Percentiles rank a stretch among this genome's conserved stretches.
These are phyloP conservation scores for Macrophya annulata DNA, from an alignment of 2,888 invertebrate genomes.

Conservation along the genomic window DNA sequence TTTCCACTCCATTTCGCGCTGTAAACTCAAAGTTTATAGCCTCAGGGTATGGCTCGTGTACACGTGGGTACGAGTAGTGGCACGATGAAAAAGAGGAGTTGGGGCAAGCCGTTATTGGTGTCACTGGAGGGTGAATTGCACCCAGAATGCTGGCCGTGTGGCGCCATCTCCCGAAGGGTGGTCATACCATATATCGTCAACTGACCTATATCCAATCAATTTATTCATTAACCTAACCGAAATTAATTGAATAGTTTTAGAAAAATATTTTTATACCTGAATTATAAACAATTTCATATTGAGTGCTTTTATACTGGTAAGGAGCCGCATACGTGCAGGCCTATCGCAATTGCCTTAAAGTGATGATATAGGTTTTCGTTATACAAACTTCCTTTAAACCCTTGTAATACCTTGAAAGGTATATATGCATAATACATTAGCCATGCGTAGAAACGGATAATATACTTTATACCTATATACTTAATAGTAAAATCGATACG, in stretches of 20 bases:
- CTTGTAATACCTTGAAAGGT: neutral
- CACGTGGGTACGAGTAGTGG: constrained; percentile 58
- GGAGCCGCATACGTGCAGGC: neutral
- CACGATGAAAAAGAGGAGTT: constrained; percentile 58
- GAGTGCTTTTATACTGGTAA: neutral
- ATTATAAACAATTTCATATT: neutral
- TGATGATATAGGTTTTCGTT: neutral
- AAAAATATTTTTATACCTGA: neutral
- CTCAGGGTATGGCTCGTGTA: constrained; percentile 70
- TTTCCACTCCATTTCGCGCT: constrained; percentile 78
- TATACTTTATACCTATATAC: neutral
- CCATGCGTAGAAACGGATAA: neutral
- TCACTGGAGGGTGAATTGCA: constrained; percentile 63
- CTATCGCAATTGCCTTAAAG: neutral
- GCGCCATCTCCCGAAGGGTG: constrained; percentile 57
- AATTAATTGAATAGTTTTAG: neutral
- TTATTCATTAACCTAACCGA: neutral
- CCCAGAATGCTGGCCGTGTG: constrained; percentile 39
- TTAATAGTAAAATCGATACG: neutral
- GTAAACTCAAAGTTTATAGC: constrained; percentile 78
- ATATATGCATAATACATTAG: neutral
- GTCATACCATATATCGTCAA: constrained; percentile 6
- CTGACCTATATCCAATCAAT: constrained; percentile 51
- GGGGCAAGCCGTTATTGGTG: constrained; percentile 61
- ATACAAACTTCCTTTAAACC: neutral